phyloP scores from a whole-genome alignment of 2,888 invertebrate species.

The Phania funesta region DNA sequence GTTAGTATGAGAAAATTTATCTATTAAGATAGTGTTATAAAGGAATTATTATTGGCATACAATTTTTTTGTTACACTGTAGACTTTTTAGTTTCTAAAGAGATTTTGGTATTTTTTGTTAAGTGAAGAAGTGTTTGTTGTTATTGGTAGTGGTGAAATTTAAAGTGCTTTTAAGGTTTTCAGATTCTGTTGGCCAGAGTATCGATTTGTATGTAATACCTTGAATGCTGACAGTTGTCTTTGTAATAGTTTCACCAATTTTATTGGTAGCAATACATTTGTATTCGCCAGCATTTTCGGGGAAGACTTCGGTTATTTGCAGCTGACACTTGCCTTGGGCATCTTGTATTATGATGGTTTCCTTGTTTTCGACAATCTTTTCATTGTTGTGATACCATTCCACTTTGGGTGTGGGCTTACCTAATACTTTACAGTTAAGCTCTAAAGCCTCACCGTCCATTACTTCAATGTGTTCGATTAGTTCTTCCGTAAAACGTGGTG shows the following conservation, averaged over 20 bases:
- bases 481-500: conserved; percentile 89
- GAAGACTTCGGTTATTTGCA: conserved; percentile 92
- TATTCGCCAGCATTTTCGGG: conserved; percentile 95
- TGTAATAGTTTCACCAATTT: conserved; percentile 90
- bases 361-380: conserved; percentile 87
- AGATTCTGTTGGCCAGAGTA: conserved; percentile 29
- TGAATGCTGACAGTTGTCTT: conserved; percentile 89
- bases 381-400: conserved; percentile 89
- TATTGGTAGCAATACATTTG: conserved; percentile 90
- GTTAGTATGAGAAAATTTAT: conserved; percentile 1
- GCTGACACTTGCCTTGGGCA: conserved; percentile 88
- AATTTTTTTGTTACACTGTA: no score
- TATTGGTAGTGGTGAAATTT: conserved; percentile 2
- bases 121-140: conserved; percentile 14
- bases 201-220: conserved; percentile 82
- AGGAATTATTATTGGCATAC: no score
- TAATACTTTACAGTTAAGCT: conserved; percentile 86
- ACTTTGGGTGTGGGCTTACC: conserved; percentile 91
- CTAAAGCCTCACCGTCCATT: conserved; percentile 94
- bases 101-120: conserved; percentile 12
- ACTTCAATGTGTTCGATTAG: conserved; percentile 86
- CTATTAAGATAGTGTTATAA: not conserved
- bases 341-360: conserved; percentile 88
- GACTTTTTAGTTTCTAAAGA: no score
- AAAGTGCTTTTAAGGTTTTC: conserved; percentile 2